A percentile compares a stretch with the other conserved stretches of the same genome.
These are phyloP conservation scores for Promerops cafer DNA, from an alignment of 2,113 vertebrate species.

Conservation along the genomic window DNA sequence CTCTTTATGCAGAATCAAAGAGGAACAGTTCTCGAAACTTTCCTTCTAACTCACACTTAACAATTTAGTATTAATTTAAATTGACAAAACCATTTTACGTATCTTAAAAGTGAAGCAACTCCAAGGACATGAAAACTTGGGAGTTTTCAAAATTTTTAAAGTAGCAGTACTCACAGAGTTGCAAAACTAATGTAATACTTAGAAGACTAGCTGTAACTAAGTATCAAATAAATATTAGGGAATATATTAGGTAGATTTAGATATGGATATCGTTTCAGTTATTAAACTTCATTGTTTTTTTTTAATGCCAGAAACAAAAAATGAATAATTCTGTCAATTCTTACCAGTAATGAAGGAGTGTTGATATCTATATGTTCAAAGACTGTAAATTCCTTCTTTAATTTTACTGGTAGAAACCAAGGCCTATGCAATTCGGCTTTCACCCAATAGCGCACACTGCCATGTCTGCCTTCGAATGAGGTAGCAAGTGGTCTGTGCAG, in stretches of 20 bases:
- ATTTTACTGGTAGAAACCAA: slow-evolving; percentile 98
- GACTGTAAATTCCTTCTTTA: slow-evolving; percentile 99
- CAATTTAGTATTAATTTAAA: background rate
- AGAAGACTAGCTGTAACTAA: background rate
- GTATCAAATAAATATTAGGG: background rate
- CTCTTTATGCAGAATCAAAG: background rate
- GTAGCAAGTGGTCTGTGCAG: slow-evolving; percentile 96
- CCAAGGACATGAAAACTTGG: background rate
- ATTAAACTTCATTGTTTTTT: slow-evolving; percentile 40
- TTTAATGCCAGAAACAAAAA: slow-evolving; percentile 62
- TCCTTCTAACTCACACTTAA: background rate
- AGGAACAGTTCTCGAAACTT: background rate
- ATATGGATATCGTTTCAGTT: background rate
- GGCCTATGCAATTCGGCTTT: slow-evolving; percentile 98
- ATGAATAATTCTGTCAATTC: slow-evolving; percentile 68
- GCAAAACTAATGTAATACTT: background rate
- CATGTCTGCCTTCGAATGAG: slow-evolving; percentile 99
- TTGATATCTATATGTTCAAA: slow-evolving; percentile 99
- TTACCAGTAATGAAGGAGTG: slow-evolving; percentile 97
- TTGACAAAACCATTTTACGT: background rate
- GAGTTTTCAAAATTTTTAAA: background rate
- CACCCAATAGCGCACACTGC: slow-evolving; percentile 98
- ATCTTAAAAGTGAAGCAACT: slow-evolving; percentile 19
- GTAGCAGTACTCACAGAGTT: background rate
- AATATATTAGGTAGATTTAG: background rate